Conservation (phyloP, 2,888 invertebrate species). For the Tinea pellionella region DNA sequence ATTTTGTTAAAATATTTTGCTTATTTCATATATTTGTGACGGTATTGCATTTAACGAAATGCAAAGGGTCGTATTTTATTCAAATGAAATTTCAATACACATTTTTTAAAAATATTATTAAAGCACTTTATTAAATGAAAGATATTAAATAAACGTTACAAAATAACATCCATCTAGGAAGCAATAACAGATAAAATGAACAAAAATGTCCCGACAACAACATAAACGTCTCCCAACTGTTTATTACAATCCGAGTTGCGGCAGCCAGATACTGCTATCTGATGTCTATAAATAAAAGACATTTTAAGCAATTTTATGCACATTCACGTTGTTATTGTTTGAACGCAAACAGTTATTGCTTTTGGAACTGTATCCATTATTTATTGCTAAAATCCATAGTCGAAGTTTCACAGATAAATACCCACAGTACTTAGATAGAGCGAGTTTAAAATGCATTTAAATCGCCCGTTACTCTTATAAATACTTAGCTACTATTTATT, state of each 20-base stretch:
- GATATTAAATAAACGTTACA: background rate
- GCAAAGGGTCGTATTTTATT: background rate
- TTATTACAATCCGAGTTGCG: constrained; percentile 28
- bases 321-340: constrained; percentile 28
- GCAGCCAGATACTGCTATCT: constrained; percentile 40
- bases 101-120: background rate
- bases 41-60: background rate
- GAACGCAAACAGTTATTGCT: constrained; percentile 26
- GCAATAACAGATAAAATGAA: constrained; percentile 55
- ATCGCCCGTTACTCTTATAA: background rate
- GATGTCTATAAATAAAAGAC: constrained; percentile 46
- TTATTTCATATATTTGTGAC: constrained; percentile 12
- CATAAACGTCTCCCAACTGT: constrained; percentile 27
- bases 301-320: constrained; percentile 38
- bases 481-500: too few relatives aligned
- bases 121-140: background rate
- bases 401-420: constrained; percentile 6
- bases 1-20: constrained; percentile 55
- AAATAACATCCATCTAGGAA: constrained; percentile 31
- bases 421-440: background rate
- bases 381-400: constrained; percentile 5
- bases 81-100: background rate
- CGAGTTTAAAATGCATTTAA: background rate
- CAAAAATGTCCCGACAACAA: constrained; percentile 34
- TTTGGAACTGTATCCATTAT: constrained; percentile 22